Conservation (phyloP, 1,140 invertebrate genomes). For the Papilio polyxenes region DNA sequence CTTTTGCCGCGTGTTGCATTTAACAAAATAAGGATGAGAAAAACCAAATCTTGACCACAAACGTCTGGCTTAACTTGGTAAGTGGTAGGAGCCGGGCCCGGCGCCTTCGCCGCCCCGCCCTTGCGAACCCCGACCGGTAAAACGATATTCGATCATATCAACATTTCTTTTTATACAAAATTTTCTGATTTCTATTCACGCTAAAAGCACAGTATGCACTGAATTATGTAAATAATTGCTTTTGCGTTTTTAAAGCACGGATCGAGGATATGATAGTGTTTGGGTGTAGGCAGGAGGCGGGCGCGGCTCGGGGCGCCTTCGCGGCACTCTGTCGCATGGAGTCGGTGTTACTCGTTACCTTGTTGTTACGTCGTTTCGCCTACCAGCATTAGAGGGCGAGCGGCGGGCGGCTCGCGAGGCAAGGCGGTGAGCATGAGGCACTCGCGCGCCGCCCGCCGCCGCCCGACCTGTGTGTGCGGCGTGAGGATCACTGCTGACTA, state of each 20-base stretch:
- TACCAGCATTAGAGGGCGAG: slow-evolving; percentile 72
- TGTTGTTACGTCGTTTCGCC: slow-evolving; percentile 72
- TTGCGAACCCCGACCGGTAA: slow-evolving; percentile 59
- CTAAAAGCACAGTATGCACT: slow-evolving; percentile 55
- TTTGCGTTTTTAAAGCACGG: slow-evolving; percentile 50
- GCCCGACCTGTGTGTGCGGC: slow-evolving; percentile 61
- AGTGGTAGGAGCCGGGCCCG: slow-evolving; percentile 86
- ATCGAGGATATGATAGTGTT: slow-evolving; percentile 44
- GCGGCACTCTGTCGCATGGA: slow-evolving; percentile 76
- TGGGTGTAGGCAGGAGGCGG: slow-evolving; percentile 68
- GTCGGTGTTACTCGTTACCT: slow-evolving; percentile 75
- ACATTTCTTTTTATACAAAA: slow-evolving; percentile 41
- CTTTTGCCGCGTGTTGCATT: slow-evolving; percentile 73
- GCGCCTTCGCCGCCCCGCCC: slow-evolving; percentile 71
- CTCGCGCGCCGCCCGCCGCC: slow-evolving; percentile 59
- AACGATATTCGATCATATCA: slow-evolving; percentile 42
- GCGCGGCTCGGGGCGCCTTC: slow-evolving; percentile 63
- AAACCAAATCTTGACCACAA: slow-evolving; percentile 97
- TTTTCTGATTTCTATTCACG: slow-evolving; percentile 46
- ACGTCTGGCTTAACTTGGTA: slow-evolving; percentile 98
- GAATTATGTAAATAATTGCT: slow-evolving; percentile 40
- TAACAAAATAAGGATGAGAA: slow-evolving; percentile 86
- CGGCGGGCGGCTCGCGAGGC: slow-evolving; percentile 59
- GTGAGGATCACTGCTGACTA: slow-evolving; percentile 71
- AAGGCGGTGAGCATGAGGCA: slow-evolving; percentile 50